Conservation (phyloP, 2,113 vertebrate genomes). For the Malurus melanocephalus region DNA sequence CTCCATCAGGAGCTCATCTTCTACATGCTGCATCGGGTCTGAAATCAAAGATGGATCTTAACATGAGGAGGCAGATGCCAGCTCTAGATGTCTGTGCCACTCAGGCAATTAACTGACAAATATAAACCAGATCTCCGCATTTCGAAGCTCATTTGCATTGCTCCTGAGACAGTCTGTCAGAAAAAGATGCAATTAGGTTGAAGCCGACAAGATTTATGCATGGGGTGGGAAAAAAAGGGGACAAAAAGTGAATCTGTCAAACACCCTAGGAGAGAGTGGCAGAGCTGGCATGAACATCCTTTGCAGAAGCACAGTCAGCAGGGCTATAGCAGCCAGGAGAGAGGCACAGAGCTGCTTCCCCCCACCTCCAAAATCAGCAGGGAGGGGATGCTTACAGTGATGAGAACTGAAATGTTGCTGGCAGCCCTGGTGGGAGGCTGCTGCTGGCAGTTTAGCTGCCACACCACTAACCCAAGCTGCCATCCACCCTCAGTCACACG, state of each 20-base stretch:
- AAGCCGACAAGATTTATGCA: constrained; percentile 4
- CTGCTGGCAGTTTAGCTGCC: not conserved
- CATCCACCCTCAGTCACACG: not conserved
- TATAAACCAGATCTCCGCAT: constrained; percentile 44
- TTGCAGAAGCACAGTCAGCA: not conserved
- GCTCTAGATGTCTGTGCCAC: constrained; percentile 14
- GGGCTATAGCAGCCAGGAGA: not conserved
- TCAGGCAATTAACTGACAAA: constrained; percentile 45
- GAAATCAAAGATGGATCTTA: constrained; percentile 33
- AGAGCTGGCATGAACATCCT: not conserved
- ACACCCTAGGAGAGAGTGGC: not conserved
- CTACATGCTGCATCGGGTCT: not conserved
- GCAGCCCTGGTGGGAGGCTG: not conserved
- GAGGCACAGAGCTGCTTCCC: not conserved
- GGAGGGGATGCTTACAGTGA: not conserved
- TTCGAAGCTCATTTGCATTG: constrained; percentile 58
- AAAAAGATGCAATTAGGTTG: constrained; percentile 30
- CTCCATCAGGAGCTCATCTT: not conserved
- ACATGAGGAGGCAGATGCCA: constrained; percentile 9
- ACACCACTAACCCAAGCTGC: not conserved
- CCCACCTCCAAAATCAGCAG: not conserved
- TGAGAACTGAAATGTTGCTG: not conserved
- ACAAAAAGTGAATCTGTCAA: not conserved
- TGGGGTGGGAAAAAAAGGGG: not conserved
- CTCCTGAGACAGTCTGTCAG: constrained; percentile 35